Evolutionary conservation across 2,797 vertebrate genomes (phyloP).

Genomic region (Odontamblyopus rebecca): DNA sequence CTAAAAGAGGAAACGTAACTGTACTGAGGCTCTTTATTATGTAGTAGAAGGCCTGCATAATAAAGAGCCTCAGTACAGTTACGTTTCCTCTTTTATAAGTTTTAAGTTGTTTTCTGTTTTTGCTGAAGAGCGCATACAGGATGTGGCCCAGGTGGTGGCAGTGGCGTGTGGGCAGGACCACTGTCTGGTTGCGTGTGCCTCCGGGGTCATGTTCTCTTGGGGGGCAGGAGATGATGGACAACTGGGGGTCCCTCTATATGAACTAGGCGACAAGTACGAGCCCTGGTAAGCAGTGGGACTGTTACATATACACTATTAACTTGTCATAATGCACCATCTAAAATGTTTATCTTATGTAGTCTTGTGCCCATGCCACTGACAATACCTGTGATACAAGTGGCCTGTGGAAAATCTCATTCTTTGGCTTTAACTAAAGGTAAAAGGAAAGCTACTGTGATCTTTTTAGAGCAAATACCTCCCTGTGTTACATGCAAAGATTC

Average conservation of each 20-base stretch:
- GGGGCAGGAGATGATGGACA: slow-evolving; percentile 77
- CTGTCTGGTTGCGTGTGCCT: slow-evolving; percentile 70
- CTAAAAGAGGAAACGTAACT: no score
- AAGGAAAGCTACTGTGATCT: not conserved
- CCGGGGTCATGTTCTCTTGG: slow-evolving; percentile 81
- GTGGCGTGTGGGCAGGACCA: slow-evolving; percentile 82
- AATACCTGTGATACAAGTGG: slow-evolving; percentile 84
- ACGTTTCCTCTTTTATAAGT: no score
- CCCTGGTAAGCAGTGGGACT: slow-evolving; percentile 52
- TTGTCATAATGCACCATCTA: not conserved
- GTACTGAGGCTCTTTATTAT: no score
- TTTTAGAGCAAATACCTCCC: not conserved
- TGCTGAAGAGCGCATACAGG: slow-evolving; percentile 49
- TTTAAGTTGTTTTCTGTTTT: not conserved
- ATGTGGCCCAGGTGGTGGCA: slow-evolving; percentile 33
- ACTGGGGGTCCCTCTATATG: slow-evolving; percentile 59
- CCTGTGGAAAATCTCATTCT: slow-evolving; percentile 90
- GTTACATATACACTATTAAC: not conserved
- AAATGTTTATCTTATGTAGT: slow-evolving; percentile 31
- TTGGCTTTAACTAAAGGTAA: slow-evolving; percentile 89
- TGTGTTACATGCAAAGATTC: not conserved
- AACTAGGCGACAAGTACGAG: slow-evolving; percentile 1
- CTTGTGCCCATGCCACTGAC: slow-evolving; percentile 54
- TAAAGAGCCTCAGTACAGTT: no score
- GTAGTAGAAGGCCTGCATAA: no score